Evolutionary conservation across 2,888 invertebrate genomes (phyloP), one percentile per base, ranked within the genome.

Genomic region (Flexamia atlantica): DNA sequence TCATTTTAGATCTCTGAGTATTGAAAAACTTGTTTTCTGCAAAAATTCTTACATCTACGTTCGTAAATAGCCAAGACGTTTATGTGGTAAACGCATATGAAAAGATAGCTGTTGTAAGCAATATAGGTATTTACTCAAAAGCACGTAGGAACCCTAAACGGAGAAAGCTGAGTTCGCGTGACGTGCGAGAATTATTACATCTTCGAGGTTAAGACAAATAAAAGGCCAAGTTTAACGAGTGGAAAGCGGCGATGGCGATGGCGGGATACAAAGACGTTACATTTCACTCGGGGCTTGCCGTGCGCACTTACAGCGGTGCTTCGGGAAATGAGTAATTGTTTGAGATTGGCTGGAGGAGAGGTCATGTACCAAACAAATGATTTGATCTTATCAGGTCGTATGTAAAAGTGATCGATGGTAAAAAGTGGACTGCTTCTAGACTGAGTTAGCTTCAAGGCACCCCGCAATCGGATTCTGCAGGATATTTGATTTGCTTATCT

Each of bases 201-300:
- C 5, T 28, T 28, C 12, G 57, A 57, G 57, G 30, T 28, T 64
- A 64, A 28, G 30, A 20, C 70, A 36, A 70, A 36, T 70, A 70
- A 68, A 70, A 68, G 68, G 32, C 36, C 70, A 40, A 40, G 70
- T 70, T 70, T 70, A 40, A 70, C 70, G 70, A 70, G 25, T 70
- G 36, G 70, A 70, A 70, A 70, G 70, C 25, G 32, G 32, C 20
- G 40, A 68, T 10, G 28, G 30, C 17, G 30, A n/a, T n/a, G 20
- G 17, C 53, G 14, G 64, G 70, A 7, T 10, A 32, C 32, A 70
- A 68, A 40, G 70, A 32, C 20, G 14, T n/a, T 17, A 70, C 70
- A 70, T 70, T 70, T 70, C 70, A 70, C 70, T 70, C 40, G n/a
- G 9, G 32, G 25, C 28, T 23, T 7, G 20, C 57, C 12, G 25